phyloP scores from a whole-genome alignment of 1,140 invertebrate species.

The Bombus pyrosoma region DNA sequence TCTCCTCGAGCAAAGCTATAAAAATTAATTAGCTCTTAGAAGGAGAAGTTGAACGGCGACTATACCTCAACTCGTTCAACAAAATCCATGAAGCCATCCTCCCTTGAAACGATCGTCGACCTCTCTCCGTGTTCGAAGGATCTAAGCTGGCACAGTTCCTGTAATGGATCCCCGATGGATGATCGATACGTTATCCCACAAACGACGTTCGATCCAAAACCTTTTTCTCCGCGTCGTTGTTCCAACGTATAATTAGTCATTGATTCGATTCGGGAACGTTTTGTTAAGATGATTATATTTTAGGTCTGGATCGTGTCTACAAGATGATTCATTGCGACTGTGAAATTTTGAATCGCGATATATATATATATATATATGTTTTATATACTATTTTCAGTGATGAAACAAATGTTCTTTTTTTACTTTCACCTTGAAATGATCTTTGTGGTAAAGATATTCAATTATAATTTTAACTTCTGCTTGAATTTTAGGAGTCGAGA shows the following conservation, averaged over 20 bases:
- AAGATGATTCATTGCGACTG: neutral
- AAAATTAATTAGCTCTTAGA: conserved; percentile 67
- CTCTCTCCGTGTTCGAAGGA: neutral
- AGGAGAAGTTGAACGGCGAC: conserved; percentile 4
- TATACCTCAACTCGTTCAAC: neutral
- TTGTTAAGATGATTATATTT: neutral
- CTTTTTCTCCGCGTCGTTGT: neutral
- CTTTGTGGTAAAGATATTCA: neutral
- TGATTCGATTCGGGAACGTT: neutral
- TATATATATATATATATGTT: neutral
- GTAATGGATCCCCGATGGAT: conserved; percentile 20
- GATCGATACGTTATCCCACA: conserved; percentile 6
- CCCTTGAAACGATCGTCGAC: neutral
- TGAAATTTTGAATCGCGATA: neutral
- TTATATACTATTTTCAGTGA: neutral
- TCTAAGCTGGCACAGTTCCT: neutral
- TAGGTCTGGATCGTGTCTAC: neutral
- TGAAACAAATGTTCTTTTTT: neutral
- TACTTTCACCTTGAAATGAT: neutral
- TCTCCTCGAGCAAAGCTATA: conserved; percentile 49
- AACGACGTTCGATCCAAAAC: neutral
- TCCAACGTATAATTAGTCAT: conserved; percentile 33
- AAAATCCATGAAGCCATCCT: neutral
- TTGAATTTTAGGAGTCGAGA: neutral
- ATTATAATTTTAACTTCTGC: neutral